Evolutionary conservation across 1,140 invertebrate species (phyloP).

Genomic region (Drosophila suzukii): DNA sequence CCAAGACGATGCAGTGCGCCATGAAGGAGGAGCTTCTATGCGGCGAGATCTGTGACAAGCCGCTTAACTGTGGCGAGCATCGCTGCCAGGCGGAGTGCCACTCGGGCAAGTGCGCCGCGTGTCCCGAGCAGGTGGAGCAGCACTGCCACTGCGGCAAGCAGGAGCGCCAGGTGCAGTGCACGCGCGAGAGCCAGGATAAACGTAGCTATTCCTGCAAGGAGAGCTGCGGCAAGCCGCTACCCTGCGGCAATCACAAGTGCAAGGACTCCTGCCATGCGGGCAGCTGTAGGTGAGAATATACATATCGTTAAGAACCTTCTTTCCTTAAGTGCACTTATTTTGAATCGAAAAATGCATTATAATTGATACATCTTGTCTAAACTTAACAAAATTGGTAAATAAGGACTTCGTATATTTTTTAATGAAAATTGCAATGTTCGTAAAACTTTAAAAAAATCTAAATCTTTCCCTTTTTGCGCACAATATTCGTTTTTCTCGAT

Average conservation of each 20-base stretch:
- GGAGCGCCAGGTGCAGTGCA: conserved; percentile 86
- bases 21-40: conserved; percentile 89
- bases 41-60: conserved; percentile 89
- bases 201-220: conserved; percentile 88
- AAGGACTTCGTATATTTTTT: too few species aligned
- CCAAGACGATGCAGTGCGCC: conserved; percentile 89
- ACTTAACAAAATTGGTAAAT: too few species aligned
- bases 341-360: too few species aligned
- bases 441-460: too few species aligned
- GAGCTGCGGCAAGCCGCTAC: conserved; percentile 88
- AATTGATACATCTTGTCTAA: too few species aligned
- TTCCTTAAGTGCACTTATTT: too few species aligned
- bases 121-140: conserved; percentile 87
- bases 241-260: conserved; percentile 93
- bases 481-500: too few species aligned
- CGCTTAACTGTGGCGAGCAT: conserved; percentile 90
- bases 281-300: conserved; percentile 84
- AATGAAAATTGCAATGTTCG: too few species aligned
- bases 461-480: neutral
- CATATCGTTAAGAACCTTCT: too few species aligned
- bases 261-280: conserved; percentile 89
- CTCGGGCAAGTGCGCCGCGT: conserved; percentile 89
- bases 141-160: conserved; percentile 78
- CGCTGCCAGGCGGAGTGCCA: conserved; percentile 92
- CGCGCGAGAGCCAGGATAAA: conserved; percentile 82